phyloP scores from a whole-genome alignment of 2,888 invertebrate genomes.

The Pristionchus mayeri region DNA sequence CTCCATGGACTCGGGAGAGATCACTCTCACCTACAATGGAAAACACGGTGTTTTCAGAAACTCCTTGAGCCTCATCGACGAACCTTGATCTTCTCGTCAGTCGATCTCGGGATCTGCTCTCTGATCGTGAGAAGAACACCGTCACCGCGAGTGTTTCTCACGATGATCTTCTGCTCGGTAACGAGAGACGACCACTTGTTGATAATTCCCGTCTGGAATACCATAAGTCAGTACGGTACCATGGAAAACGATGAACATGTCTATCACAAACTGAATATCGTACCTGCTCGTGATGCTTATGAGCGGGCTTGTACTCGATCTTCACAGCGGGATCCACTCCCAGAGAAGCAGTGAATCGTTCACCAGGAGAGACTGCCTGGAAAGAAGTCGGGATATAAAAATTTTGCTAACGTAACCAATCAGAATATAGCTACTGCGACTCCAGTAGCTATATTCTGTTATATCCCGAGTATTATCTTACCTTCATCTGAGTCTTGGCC shows the following conservation, averaged over 20 bases:
- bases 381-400: too few species aligned
- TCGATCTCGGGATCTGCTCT: constrained; percentile 68
- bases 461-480: too few species aligned
- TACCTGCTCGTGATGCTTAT: constrained; percentile 75
- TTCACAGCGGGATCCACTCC: constrained; percentile 77
- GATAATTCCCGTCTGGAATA: constrained; percentile 58
- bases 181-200: constrained; percentile 58
- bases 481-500: constrained; percentile 55
- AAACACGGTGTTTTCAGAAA: not conserved
- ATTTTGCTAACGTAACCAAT: too few species aligned
- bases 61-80: not conserved
- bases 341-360: constrained; percentile 77
- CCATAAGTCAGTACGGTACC: not conserved
- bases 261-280: not conserved
- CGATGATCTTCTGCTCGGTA: constrained; percentile 63
- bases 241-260: not conserved
- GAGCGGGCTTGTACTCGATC: constrained; percentile 77
- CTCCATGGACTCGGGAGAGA: constrained; percentile 50
- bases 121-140: constrained; percentile 63
- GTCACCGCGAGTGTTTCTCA: constrained; percentile 64
- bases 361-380: constrained; percentile 76
- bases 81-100: constrained; percentile 72
- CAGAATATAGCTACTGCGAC: too few species aligned
- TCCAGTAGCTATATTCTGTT: too few species aligned
- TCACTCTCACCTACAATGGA: constrained; percentile 49